Percentiles rank a stretch among this genome's conserved stretches.
Evolutionary conservation across 30 jellyfish, hydroid and myxozoan species (phyloP).

Genomic region (Nemopilema nomurai): DNA sequence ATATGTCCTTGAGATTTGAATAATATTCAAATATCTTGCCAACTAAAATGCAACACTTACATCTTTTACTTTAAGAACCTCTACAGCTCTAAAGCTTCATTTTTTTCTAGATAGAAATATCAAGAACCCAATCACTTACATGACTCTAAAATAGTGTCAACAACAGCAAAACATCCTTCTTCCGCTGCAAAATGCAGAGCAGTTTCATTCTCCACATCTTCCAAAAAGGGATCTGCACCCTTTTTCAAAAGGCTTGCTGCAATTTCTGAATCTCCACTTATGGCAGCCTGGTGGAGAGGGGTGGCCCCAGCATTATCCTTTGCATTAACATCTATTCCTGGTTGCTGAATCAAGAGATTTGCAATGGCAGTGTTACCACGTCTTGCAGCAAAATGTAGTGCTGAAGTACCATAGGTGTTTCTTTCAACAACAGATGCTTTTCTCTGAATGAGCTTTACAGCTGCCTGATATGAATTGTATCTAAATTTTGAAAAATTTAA

Average conservation of each 20-base stretch:
- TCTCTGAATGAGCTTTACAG: constrained; percentile 61
- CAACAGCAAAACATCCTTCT: constrained; percentile 64
- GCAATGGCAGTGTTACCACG: constrained; percentile 86
- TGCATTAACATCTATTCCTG: constrained; percentile 47
- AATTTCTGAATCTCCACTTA: constrained; percentile 83
- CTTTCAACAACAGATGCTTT: constrained; percentile 62
- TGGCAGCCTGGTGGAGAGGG: constrained; percentile 85
- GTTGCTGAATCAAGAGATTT: constrained; percentile 49
- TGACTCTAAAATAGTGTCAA: constrained; percentile 47
- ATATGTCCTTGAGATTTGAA: too few species aligned
- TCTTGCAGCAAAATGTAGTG: constrained; percentile 86
- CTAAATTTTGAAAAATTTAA: constrained; percentile 10
- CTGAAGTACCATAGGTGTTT: constrained; percentile 77
- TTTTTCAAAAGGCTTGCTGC: constrained; percentile 46
- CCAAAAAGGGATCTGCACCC: constrained; percentile 77
- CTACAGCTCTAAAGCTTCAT: too few species aligned
- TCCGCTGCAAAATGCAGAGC: constrained; percentile 92
- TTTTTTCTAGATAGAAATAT: neutral
- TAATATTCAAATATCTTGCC: too few species aligned
- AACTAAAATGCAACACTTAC: too few species aligned
- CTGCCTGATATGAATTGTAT: constrained; percentile 70
- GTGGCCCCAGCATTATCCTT: constrained; percentile 70
- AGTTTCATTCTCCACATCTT: constrained; percentile 78
- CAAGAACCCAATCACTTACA: constrained; percentile 34
- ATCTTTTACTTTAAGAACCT: too few species aligned